Base-by-base conservation (phyloP, 2,888 invertebrate species). In the Tachina grossa region DNA sequence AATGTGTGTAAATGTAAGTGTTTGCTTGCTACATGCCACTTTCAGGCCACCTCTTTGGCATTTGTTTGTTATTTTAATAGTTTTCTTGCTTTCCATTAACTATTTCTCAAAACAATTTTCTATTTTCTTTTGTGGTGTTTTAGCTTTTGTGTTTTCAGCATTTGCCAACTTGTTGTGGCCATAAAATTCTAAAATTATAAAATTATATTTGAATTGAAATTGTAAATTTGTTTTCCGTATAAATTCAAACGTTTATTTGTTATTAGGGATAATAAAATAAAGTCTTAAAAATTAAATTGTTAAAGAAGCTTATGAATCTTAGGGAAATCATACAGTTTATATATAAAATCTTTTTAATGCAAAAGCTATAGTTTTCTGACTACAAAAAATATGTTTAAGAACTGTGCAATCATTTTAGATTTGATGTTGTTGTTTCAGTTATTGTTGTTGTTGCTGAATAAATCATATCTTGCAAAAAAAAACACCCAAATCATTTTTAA, bases 141-240 rank as follows among this genome's bases (percentile, higher is more conserved):
- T 47, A 47, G 61, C 51, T 16, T 61, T 49, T 53, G 61, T 53
- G 47, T 39, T 55, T 39, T 51, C 9, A 39, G 47, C 47, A 39
- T 43, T 11, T 39, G 39, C n/a, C 47, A 77, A 57, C 47, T 66
- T 66, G 68, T 79, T 61, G 68, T 61, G 61, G 83, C 74, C 69
- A 55, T 68, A 69, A 74, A 59, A 65, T 75, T 69, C 61, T 53
- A 22, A 75, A 83, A 83, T 75, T 55, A 74, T 53, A 22, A 75
- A 83, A 83, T 75, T 55, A 74, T 68, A 79, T 83, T 79, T 31
- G 78, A 83, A 79, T 83, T 83, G 75, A 83, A 79, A 75, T 83
- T 79, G 16, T 47, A 16, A 47, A 77, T 75, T 77, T 69, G 16
- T 47, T 49, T 74, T 16, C 4, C 3, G 1, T 49, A 6, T 41